These are phyloP conservation scores for Varanus komodoensis DNA, from an alignment of 2,113 vertebrate species.

Conservation along the genomic window DNA sequence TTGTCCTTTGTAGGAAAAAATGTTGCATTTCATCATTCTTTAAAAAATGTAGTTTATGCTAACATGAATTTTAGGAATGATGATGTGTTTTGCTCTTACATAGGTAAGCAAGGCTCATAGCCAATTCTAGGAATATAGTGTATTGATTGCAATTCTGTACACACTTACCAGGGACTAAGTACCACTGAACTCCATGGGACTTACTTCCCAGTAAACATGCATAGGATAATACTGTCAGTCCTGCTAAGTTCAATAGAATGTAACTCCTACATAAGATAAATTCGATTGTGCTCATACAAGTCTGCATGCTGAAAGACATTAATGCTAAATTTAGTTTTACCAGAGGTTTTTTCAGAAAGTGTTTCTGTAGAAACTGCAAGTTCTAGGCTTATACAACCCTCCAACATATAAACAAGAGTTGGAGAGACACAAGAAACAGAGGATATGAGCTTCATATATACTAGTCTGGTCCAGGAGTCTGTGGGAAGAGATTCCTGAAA, in stretches of 20 bases:
- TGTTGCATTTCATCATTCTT: slow-evolving; percentile 35
- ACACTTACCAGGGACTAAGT: background rate
- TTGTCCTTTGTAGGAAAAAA: background rate
- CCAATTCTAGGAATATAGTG: slow-evolving; percentile 39
- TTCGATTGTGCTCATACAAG: background rate
- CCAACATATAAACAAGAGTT: slow-evolving; percentile 27
- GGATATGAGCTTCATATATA: slow-evolving; percentile 12
- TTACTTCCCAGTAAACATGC: background rate
- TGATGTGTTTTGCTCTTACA: slow-evolving; percentile 23
- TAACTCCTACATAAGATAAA: background rate
- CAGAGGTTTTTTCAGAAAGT: slow-evolving; percentile 34
- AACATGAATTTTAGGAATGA: slow-evolving; percentile 33
- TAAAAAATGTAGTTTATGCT: slow-evolving; percentile 42
- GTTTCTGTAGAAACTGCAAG: background rate
- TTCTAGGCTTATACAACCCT: slow-evolving; percentile 33
- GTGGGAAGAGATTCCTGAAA: slow-evolving; percentile 17
- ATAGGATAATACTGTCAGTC: background rate
- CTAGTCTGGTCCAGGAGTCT: slow-evolving; percentile 1
- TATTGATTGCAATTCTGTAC: background rate
- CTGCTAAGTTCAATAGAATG: background rate
- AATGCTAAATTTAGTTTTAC: slow-evolving; percentile 31
- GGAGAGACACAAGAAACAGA: slow-evolving; percentile 12
- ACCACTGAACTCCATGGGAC: background rate
- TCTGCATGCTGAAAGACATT: slow-evolving; percentile 37
- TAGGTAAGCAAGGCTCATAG: background rate